Percentiles rank a stretch among this genome's conserved stretches.
Evolutionary conservation across 2,113 vertebrate species (phyloP).

Genomic region (Oryzias javanicus): DNA sequence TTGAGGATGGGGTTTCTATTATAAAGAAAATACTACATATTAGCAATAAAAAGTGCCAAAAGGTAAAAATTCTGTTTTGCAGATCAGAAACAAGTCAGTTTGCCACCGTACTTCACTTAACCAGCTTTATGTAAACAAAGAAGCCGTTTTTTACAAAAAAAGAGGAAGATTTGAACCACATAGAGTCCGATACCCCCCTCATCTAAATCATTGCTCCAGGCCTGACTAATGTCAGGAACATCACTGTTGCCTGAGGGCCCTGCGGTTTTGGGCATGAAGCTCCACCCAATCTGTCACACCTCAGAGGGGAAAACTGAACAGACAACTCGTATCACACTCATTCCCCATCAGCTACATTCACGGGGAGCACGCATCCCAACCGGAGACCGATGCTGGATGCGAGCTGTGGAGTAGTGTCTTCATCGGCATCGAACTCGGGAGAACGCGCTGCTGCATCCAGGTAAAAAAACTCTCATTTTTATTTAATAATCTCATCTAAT

Average conservation of each 20-base stretch:
- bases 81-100: not conserved
- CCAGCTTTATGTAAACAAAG: conserved; percentile 4
- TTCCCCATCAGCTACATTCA: conserved; percentile 36
- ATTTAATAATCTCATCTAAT: not conserved
- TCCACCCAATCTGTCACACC: conserved; percentile 86
- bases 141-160: not conserved
- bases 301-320: conserved; percentile 83
- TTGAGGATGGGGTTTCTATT: no score
- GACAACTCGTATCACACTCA: conserved; percentile 65
- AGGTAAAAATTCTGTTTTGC: no score
- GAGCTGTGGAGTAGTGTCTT: conserved; percentile 5
- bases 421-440: not conserved
- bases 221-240: conserved; percentile 94
- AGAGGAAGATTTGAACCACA: not conserved
- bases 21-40: not conserved
- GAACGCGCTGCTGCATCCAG: conserved; percentile 1
- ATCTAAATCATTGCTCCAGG: conserved; percentile 87
- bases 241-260: conserved; percentile 92
- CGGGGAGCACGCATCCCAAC: conserved; percentile 11
- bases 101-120: conserved; percentile 2
- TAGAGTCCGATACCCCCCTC: conserved; percentile 2
- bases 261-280: conserved; percentile 88
- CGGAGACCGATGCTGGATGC: conserved; percentile 6
- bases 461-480: conserved; percentile 42
- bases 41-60: not conserved